Base-by-base conservation (phyloP, 2,113 vertebrate species). In the Struthio camelus region DNA sequence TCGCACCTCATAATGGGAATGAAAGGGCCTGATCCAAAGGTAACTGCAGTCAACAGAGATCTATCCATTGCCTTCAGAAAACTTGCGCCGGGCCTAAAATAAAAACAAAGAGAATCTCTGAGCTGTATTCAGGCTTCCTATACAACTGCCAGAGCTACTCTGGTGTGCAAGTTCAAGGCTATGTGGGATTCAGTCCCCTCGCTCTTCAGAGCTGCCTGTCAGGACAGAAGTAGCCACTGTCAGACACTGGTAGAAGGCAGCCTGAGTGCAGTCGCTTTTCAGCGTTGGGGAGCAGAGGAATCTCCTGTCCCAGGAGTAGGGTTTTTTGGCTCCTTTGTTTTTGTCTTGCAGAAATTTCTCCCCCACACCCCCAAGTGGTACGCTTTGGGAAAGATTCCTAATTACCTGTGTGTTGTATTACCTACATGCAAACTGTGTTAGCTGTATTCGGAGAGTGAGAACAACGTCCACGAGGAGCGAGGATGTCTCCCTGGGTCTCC, bases 401-500 rank as follows among this genome's bases (percentile, higher is more conserved):
- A 44, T 66, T 14, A 19, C 8, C 22, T 66, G 58, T 48, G 80
- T 80, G n/a, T n/a, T n/a, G n/a, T n/a, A n/a, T n/a, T n/a, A n/a
- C n/a, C n/a, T n/a, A n/a, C n/a, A n/a, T n/a, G n/a, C n/a, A n/a
- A n/a, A n/a, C n/a, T 66, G 58, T 48, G 80, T 80, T 46, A 71
- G 53, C 50, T 66, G 11, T 15, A 25, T 65, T 56, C 36, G 66
- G 61, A 79, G 65, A 65, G n/a, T n/a, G n/a, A 25, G 10, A 8
- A 42, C n/a, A 38, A 36, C 1, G 6, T 61, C 65, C n/a, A 0
- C 24, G 61, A 85, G 42, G 44, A 6, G 12, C 0, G 1, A 76
- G 53, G 24, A 71, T 44, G 20, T 42, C 15, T 86, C 44, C 23
- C 16, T 1, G 1, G 14, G 27, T 22, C 28, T 36, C 34, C 36